Evolutionary conservation across 2,797 vertebrate species (phyloP).

Genomic region (Morelia viridis): DNA sequence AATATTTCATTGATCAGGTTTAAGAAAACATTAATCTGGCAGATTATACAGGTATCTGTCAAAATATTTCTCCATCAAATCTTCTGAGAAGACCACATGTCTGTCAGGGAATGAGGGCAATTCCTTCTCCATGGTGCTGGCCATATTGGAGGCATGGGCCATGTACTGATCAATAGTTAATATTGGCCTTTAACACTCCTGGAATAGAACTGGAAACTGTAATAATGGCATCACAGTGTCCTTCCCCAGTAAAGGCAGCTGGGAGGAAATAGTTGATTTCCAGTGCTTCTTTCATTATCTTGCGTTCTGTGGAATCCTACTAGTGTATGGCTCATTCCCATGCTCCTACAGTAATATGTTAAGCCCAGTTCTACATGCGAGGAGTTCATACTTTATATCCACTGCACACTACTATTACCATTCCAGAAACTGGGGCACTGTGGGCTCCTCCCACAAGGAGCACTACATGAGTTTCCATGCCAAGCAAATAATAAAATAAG

Average conservation of each 20-base stretch:
- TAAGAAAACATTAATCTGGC: neutral
- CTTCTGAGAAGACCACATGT: neutral
- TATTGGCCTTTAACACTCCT: neutral
- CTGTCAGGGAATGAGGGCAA: neutral
- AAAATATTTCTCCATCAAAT: neutral
- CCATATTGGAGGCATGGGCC: neutral
- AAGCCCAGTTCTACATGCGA: neutral
- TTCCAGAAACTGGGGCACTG: neutral
- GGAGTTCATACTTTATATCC: neutral
- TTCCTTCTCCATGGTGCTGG: neutral
- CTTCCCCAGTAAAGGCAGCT: neutral
- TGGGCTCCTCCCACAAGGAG: neutral
- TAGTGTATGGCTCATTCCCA: neutral
- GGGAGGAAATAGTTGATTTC: neutral
- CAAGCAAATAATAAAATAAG: neutral
- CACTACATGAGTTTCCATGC: neutral
- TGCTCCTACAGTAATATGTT: neutral
- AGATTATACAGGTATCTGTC: neutral
- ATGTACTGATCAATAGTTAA: neutral
- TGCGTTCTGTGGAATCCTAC: neutral
- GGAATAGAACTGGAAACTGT: neutral
- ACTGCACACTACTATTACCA: neutral
- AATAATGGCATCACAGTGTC: neutral
- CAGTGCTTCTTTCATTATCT: neutral
- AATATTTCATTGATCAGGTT: neutral